Base-by-base conservation (phyloP, 1,140 invertebrate genomes). In the Drosophila santomea region DNA sequence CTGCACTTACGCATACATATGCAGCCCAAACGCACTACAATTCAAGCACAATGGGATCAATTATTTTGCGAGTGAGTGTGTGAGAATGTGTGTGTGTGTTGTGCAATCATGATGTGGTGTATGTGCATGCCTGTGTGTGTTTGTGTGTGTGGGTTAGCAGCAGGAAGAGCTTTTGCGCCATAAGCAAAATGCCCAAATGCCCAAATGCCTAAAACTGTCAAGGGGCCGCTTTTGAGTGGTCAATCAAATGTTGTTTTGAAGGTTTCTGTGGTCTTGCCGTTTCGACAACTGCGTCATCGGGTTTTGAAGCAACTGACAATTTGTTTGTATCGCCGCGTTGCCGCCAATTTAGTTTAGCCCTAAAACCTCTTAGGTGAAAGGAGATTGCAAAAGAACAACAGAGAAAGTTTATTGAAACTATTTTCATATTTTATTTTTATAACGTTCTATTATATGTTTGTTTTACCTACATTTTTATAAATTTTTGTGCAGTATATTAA, bases 11-110 rank as follows among this genome's bases (percentile, higher is more conserved):
- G 23, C 44, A 28, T 15, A 14, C 28, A 44, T 14, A 39, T 14
- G 14, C 38, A 39, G 2, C 39, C 23, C 32, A 25, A 41, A 39
- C 64, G 43, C 71, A 66, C 79, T 80, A 84, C 80, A 83, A 80
- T 83, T 69, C 80, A 79, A 75, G 80, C 82, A 85, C 82, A 85
- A 86, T 88, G 83, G 82, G 82, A 86, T 86, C 82, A 88, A 86
- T 86, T 86, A 86, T 86, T 86, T 86, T 88, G 58, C 36, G 12
- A 32, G 58, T n/a, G 62, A 20, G 15, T 59, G 35, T 35, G 17
- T 56, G 44, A 38, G 54, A 20, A 43, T 43, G 39, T 76, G 59
- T 28, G 60, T 28, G 61, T 60, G 58, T 77, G 48, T 75, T 80
- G 52, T 72, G 78, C 82, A 86, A 85, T 85, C 82, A 81, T 78